Evolutionary conservation across 2,797 vertebrate genomes (phyloP).

Genomic region (Clarias platycephalus): DNA sequence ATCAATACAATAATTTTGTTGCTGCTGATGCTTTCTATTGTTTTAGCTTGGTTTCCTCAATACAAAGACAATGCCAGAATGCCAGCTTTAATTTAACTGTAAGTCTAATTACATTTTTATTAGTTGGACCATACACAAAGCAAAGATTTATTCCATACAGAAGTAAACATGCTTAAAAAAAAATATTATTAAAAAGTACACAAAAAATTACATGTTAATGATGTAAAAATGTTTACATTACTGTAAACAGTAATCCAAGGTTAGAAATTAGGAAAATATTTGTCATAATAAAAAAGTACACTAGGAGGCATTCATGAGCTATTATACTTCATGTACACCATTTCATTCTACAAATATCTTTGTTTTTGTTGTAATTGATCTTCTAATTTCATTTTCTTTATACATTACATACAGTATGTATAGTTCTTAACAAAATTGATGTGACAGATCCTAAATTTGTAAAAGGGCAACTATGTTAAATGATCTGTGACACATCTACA

Average conservation of each 20-base stretch:
- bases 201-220: neutral
- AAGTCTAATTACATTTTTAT: neutral
- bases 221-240: neutral
- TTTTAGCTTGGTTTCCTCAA: neutral
- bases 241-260: neutral
- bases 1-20: neutral
- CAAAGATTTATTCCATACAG: neutral
- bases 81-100: neutral
- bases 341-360: neutral
- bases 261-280: neutral
- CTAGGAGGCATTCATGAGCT: constrained; percentile 43
- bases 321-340: neutral
- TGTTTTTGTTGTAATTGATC: neutral
- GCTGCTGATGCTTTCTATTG: neutral
- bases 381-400: neutral
- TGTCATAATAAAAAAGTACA: constrained; percentile 25
- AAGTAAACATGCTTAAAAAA: neutral
- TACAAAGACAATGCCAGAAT: neutral
- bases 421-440: neutral
- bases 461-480: neutral
- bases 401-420: neutral
- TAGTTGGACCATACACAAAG: neutral
- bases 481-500: neutral
- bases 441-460: neutral
- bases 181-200: too few species aligned